phyloP scores from a whole-genome alignment of 1,140 invertebrate species.

The Globodera ellingtonae region DNA sequence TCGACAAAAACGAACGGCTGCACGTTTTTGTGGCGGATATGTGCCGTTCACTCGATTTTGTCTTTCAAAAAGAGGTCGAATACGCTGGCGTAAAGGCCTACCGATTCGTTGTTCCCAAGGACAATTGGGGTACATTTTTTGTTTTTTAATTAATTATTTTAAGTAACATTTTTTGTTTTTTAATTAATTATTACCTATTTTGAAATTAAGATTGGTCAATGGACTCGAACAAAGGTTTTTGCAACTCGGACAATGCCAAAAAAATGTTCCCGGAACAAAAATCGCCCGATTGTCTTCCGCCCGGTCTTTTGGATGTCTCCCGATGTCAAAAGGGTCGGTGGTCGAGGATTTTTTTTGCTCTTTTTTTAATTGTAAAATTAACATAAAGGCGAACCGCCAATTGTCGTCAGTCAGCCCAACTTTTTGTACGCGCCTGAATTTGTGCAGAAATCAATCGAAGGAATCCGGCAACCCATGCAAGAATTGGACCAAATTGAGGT shows the following conservation, averaged over 20 bases:
- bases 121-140: constrained; percentile 18
- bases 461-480: constrained; percentile 37
- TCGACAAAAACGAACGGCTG: constrained; percentile 55
- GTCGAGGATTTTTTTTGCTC: background rate
- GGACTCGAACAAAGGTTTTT: constrained; percentile 47
- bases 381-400: constrained; percentile 57
- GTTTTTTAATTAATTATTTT: background rate
- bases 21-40: constrained; percentile 59
- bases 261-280: constrained; percentile 36
- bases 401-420: constrained; percentile 63
- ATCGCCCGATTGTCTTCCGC: constrained; percentile 37
- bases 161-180: background rate
- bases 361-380: constrained; percentile 24
- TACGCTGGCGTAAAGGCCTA: constrained; percentile 52
- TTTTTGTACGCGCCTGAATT: constrained; percentile 56
- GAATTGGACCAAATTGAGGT: constrained; percentile 63
- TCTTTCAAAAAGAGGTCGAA: constrained; percentile 48
- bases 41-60: constrained; percentile 54
- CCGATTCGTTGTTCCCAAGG: constrained; percentile 43
- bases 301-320: constrained; percentile 53
- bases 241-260: constrained; percentile 41
- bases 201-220: constrained; percentile 8
- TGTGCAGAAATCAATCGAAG: constrained; percentile 48
- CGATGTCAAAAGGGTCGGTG: constrained; percentile 52
- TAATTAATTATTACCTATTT: background rate